Evolutionary conservation across 2,797 vertebrate species (phyloP), one percentile per base, ranked within the genome.

Genomic region (Pseudomugil gertrudae): DNA sequence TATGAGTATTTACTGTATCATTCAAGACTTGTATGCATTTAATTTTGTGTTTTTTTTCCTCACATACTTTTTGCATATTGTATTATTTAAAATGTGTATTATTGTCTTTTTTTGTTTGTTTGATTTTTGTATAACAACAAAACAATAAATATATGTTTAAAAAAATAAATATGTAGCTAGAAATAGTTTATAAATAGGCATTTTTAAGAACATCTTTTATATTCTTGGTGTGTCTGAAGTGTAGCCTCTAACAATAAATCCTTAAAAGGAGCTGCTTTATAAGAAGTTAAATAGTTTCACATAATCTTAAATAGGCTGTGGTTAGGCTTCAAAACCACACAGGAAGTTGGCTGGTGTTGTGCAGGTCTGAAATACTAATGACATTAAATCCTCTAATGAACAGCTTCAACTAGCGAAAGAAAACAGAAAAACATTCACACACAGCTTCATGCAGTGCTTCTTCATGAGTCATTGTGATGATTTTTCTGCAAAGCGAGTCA

Each of bases 321-420:
- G 57, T 69, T 36, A 72, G 0, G 33, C 60, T 33, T 47, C 0
- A 3, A 4, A 79, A 59, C 14, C 13, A 17, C 10, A 75, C 57
- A 79, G 43, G 2, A 70, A 26, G 40, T 48, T 19, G 24, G 23
- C 36, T 21, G 51, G 15, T 24, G 57, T 38, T 38, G 81, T 64
- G 57, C 75, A 63, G 61, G 45, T 66, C 13, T 29, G 2, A 0
- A 21, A 63, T 43, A 63, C 55, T 52, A 19, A 47, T 45, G 21
- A 63, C 35, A 50, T 2, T 50, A 26, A 23, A 50, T 26, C 15
- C 21, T 48, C 3, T 2, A 24, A 10, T 13, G 2, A 24, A 50
- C 54, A 40, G 38, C 30, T 79, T 50, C 23, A 57, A 38, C 40
- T 27, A n/a, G n/a, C n/a, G n/a, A n/a, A n/a, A n/a, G n/a, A n/a